Base-by-base conservation (phyloP, 2,888 invertebrate genomes). In the Luffia ferchaultella region DNA sequence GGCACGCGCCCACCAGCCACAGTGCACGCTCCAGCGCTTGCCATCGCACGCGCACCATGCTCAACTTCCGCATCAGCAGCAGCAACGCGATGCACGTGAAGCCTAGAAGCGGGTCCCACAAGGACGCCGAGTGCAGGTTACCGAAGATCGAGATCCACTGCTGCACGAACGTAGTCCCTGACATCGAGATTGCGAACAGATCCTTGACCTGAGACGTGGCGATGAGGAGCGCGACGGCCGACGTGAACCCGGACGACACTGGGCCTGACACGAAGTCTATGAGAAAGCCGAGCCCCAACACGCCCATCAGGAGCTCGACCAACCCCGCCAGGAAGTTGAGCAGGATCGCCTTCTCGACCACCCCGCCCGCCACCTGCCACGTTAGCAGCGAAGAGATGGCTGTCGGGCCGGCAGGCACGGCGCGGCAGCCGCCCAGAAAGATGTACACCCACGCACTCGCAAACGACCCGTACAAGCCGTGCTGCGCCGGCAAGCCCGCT, bases 391-490 rank as follows among this genome's bases (percentile, higher is more conserved):
- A 93, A 57, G 94, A 90, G 62, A 97, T 95, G 54, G 97, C 96
- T 1, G 96, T 96, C 16, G 97, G 97, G 12, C 97, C 96, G 60
- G 96, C 88, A 1, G 96, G 96, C 53, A 96, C 92, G 70, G 96
- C 96, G 70, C 95, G 95, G 67, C 95, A 94, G 55, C 95, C 95
- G 46, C 97, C 97, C 60, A 97, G 87, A 58, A 97, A 77, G 61
- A 94, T 92, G 84, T 97, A 97, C 54, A 96, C 86, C 74, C 97
- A 92, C 70, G 93, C 92, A 45, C 96, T 95, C 63, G 96, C 77
- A 77, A 97, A 97, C n/a, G 96, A 94, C 49, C 95, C 93, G 76
- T 97, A 97, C 48, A 97, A 85, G 43, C 97, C 97, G 75, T 94
- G 93, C 91, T 96, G 86, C 20, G 91, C 86, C 49, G 93, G 91